phyloP scores from a whole-genome alignment of 2,113 vertebrate species.

The Phainopepla nitens region DNA sequence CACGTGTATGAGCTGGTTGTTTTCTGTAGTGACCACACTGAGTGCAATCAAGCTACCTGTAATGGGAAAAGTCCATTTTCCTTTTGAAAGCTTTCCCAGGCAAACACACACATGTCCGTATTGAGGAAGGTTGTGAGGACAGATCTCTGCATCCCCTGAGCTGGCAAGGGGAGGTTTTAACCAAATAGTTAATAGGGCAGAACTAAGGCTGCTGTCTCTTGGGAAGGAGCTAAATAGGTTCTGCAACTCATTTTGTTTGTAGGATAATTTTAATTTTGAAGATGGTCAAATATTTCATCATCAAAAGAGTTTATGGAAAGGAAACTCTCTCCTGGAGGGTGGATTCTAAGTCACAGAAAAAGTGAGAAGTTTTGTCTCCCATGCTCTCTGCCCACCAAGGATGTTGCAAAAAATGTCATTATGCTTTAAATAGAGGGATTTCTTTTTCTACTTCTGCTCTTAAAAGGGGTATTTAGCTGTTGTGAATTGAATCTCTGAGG shows the following conservation, averaged over 20 bases:
- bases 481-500: neutral
- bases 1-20: neutral
- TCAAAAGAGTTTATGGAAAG: neutral
- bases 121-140: neutral
- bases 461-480: neutral
- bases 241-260: neutral
- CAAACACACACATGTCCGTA: fast-evolving
- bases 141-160: neutral
- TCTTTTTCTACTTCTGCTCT: neutral
- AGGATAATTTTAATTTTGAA: neutral
- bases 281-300: neutral
- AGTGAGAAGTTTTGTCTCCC: neutral
- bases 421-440: neutral
- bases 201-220: neutral
- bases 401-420: neutral
- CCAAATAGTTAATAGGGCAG: neutral
- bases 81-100: neutral
- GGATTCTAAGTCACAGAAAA: neutral
- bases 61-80: neutral
- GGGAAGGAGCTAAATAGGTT: neutral
- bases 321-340: neutral
- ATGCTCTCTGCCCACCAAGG: neutral
- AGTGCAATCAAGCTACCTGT: neutral
- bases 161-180: neutral
- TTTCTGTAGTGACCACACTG: neutral